Evolutionary conservation across 2,797 vertebrate species (phyloP).

Genomic region (Denticeps clupeoides): DNA sequence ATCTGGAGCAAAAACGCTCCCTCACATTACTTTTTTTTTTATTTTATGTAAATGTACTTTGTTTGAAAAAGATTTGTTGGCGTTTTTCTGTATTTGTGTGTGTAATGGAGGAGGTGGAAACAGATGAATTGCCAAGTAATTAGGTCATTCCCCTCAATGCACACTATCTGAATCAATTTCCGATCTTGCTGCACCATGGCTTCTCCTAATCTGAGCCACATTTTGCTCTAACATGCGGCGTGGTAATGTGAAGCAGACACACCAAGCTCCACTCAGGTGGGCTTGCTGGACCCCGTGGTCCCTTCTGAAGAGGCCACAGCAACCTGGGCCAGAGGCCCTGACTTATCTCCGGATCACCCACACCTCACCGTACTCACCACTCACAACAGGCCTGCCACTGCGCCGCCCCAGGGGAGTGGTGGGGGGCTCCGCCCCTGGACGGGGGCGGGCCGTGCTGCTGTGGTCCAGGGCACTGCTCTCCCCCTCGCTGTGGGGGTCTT

Average conservation of each 20-base stretch:
- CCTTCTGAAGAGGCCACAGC: slow-evolving; percentile 26
- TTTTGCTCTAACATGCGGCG: slow-evolving; percentile 36
- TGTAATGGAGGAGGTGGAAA: slow-evolving; percentile 13
- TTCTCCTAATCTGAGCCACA: slow-evolving; percentile 53
- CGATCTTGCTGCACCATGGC: slow-evolving; percentile 32
- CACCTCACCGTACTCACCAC: slow-evolving; percentile 1
- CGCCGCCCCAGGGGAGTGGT: too few species aligned
- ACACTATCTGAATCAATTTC: slow-evolving; percentile 51
- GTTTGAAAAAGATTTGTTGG: too few species aligned
- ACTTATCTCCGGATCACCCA: not conserved
- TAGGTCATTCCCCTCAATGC: slow-evolving; percentile 42
- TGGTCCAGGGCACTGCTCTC: slow-evolving; percentile 38
- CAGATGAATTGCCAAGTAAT: slow-evolving; percentile 45
- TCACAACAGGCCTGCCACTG: not conserved
- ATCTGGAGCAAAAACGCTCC: too few species aligned
- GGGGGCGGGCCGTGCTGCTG: too few species aligned
- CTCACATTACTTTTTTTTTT: too few species aligned
- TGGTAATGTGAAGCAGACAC: slow-evolving; percentile 45
- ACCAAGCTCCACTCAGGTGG: slow-evolving; percentile 46
- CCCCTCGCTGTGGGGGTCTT: slow-evolving; percentile 39
- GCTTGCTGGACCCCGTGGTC: slow-evolving; percentile 8
- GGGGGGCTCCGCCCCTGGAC: too few species aligned
- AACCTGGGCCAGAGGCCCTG: not conserved
- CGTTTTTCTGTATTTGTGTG: too few species aligned
- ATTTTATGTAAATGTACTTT: too few species aligned